Evolutionary conservation across 2,797 vertebrate genomes (phyloP), one percentile per base, ranked within the genome.

Genomic region (Myotis findleyi): DNA sequence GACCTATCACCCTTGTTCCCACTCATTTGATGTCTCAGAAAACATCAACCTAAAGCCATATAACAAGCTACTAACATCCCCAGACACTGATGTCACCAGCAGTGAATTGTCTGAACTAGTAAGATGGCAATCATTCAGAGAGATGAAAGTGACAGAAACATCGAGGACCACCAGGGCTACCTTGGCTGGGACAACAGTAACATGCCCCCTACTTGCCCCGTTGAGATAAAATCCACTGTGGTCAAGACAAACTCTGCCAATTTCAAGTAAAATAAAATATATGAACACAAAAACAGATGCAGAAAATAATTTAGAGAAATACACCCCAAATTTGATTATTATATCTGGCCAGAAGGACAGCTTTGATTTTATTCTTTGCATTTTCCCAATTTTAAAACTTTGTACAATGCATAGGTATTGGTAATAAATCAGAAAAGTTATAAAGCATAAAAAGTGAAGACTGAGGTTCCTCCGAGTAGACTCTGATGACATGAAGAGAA

Each of bases 11-110:
- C 17, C 33, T 71, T 44, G 13, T 47, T 64, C 44, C 72, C 84
- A 84, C 20, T 93, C 82, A n/a, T 47, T 62, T 72, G 75, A 71
- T 71, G 59, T 88, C 71, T 64, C 57, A 72, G 64, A 27, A 91
- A 93, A 87, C 93, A 97, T 95, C 83, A 77, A 7, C 87, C 51
- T 68, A 44, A 80, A 93, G 51, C 47, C 49, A 81, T 5, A 36
- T 75, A 82, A 89, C 55, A 93, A 96, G 71, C 68, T 57, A 51
- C 68, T 89, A 80, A 93, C 91, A 95, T 72, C 38, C 55, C 36
- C 57, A 73, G 36, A 85, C 69, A 62, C 69, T 57, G 21, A 92
- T 95, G 91, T 87, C 87, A 72, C 69, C 87, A 89, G 59, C 20
- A 62, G 11, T 53, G 47, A 83, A 80, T 71, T 83, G 25, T 95